Conservation (phyloP, 2,888 invertebrate genomes). For the Platypus cylindrus region DNA sequence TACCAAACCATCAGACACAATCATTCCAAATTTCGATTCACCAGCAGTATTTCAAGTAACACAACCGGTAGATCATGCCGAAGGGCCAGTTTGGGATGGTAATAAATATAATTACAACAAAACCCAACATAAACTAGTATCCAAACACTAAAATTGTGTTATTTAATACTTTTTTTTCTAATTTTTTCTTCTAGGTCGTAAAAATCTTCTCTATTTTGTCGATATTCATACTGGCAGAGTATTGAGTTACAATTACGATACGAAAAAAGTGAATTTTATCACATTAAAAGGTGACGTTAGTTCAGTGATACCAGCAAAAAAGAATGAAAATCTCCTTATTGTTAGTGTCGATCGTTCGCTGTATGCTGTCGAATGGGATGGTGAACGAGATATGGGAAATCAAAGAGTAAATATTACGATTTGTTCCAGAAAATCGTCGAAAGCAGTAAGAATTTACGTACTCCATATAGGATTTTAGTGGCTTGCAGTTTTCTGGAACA, state of each 20-base stretch:
- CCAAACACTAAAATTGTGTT: background rate
- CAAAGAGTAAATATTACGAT: conserved; percentile 8
- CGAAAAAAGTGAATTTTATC: conserved; percentile 16
- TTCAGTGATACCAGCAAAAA: conserved; percentile 17
- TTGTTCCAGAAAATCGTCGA: no score
- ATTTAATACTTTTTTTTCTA: background rate
- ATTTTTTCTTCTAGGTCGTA: conserved; percentile 10
- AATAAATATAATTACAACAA: conserved; percentile 3
- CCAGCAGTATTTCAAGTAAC: conserved; percentile 19
- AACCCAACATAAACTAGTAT: no score
- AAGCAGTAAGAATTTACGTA: no score
- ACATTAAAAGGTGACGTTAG: conserved; percentile 17
- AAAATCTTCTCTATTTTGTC: conserved; percentile 17
- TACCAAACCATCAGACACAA: background rate
- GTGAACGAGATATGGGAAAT: conserved; percentile 18
- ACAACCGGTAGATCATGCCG: conserved; percentile 18
- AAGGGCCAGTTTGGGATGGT: conserved; percentile 20
- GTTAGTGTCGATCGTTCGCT: conserved; percentile 23
- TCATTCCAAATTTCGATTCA: conserved; percentile 13
- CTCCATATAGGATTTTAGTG: no score
- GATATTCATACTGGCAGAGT: conserved; percentile 19
- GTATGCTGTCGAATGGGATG: conserved; percentile 39
- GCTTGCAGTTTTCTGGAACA: no score
- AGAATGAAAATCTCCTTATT: conserved; percentile 15
- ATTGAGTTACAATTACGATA: conserved; percentile 17